These are phyloP conservation scores for Apodemia zela DNA, from an alignment of 2,888 invertebrate genomes.

Conservation along the genomic window DNA sequence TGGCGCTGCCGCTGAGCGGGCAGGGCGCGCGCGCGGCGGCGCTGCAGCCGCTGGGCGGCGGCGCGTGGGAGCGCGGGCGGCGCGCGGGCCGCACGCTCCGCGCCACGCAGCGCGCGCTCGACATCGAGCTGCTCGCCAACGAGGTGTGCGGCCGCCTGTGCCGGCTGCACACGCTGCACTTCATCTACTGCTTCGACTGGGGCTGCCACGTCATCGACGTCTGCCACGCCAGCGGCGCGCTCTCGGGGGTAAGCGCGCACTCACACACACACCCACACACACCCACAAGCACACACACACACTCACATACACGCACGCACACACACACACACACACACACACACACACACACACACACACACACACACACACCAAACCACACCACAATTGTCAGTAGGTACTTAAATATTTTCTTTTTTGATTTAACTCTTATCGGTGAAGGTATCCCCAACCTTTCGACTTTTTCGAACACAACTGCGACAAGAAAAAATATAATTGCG, in stretches of 20 bases:
- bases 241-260: slow-evolving; percentile 67
- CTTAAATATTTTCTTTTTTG: too few relatives aligned
- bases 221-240: slow-evolving; percentile 72
- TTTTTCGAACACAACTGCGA: too few relatives aligned
- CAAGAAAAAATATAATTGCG: too few relatives aligned
- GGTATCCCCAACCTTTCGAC: too few relatives aligned
- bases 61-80: slow-evolving; percentile 54
- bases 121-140: slow-evolving; percentile 72
- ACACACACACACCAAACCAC: too few relatives aligned
- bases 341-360: neutral
- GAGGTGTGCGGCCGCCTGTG: slow-evolving; percentile 73
- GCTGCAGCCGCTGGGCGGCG: slow-evolving; percentile 82
- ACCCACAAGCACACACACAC: neutral
- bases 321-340: neutral
- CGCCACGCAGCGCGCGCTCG: slow-evolving; percentile 66
- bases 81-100: slow-evolving; percentile 50
- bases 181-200: slow-evolving; percentile 78
- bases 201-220: slow-evolving; percentile 77
- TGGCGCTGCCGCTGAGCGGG: slow-evolving; percentile 86
- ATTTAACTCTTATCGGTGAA: too few relatives aligned
- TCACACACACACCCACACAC: slow-evolving; percentile 29
- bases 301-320: neutral
- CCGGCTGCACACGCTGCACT: slow-evolving; percentile 61
- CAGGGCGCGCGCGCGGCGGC: slow-evolving; percentile 85
- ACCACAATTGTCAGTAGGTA: too few relatives aligned